Evolutionary conservation across 2,113 vertebrate genomes (phyloP).

Genomic region (Junco hyemalis): DNA sequence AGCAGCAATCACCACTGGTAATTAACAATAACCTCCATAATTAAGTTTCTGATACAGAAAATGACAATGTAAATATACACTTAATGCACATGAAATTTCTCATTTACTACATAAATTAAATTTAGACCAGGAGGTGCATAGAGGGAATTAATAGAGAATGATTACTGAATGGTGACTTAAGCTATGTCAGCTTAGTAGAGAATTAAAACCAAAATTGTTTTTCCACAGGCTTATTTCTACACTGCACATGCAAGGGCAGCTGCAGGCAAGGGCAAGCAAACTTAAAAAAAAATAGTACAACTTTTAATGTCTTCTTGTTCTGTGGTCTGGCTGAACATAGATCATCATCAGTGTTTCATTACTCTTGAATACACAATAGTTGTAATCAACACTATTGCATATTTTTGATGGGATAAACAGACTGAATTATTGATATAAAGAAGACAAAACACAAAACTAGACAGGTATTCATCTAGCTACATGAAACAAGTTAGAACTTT

Average conservation of each 20-base stretch:
- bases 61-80: conserved; percentile 77
- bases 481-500: conserved; percentile 66
- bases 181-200: conserved; percentile 58
- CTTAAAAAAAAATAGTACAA: conserved; percentile 57
- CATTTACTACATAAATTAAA: conserved; percentile 75
- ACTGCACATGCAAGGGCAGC: conserved; percentile 75
- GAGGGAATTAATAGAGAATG: conserved; percentile 43
- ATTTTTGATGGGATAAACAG: conserved; percentile 66
- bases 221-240: conserved; percentile 67
- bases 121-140: conserved; percentile 58
- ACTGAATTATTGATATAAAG: conserved; percentile 61
- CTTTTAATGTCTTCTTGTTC: conserved; percentile 54
- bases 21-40: conserved; percentile 75
- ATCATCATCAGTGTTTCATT: conserved; percentile 49
- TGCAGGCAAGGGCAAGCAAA: conserved; percentile 76
- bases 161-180: conserved; percentile 68
- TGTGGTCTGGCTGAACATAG: conserved; percentile 59
- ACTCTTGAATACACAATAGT: conserved; percentile 68
- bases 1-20: conserved; percentile 73
- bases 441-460: conserved; percentile 73
- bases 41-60: conserved; percentile 82
- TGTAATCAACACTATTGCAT: conserved; percentile 68
- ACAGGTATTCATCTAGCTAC: conserved; percentile 66
- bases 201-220: conserved; percentile 60
- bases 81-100: conserved; percentile 72